These are phyloP conservation scores for Caenorhabditis tropicalis DNA, from an alignment of 1,140 invertebrate genomes.

Conservation along the genomic window DNA sequence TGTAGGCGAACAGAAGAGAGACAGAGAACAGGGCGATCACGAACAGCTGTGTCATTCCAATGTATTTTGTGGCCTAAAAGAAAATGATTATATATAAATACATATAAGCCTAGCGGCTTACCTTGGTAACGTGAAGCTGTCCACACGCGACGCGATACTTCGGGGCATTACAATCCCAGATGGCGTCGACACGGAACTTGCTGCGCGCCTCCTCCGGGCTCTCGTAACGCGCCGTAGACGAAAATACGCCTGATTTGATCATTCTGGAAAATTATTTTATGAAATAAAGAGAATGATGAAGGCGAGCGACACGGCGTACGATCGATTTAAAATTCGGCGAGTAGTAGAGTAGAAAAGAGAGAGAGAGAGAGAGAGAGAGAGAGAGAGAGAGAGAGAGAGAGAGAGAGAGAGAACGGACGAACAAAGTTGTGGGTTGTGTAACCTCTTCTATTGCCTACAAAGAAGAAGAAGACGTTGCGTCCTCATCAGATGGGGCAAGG, in stretches of 20 bases:
- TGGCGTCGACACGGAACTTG: constrained; percentile 57
- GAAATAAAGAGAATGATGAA: background rate
- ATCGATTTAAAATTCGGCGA: background rate
- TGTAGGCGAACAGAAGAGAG: constrained; percentile 50
- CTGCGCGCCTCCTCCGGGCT: constrained; percentile 11
- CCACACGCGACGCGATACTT: constrained; percentile 68
- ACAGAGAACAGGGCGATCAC: constrained; percentile 49
- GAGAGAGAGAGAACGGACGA: background rate
- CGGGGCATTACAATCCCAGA: constrained; percentile 65
- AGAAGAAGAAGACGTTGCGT: too few relatives aligned
- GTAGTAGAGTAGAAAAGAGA: background rate
- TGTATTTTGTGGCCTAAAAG: constrained; percentile 49
- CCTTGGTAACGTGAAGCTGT: constrained; percentile 67
- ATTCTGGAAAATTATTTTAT: background rate
- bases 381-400: background rate
- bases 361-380: background rate
- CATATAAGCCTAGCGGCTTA: background rate
- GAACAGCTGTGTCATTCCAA: constrained; percentile 46
- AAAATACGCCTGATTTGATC: background rate
- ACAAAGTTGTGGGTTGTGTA: too few relatives aligned
- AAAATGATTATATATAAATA: too few relatives aligned
- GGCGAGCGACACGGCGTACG: background rate
- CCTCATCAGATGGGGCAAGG: too few relatives aligned
- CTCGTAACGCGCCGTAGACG: constrained; percentile 20
- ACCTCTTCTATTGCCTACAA: too few relatives aligned